Conservation (phyloP, 2,113 vertebrate genomes). For the Anas platyrhynchos region DNA sequence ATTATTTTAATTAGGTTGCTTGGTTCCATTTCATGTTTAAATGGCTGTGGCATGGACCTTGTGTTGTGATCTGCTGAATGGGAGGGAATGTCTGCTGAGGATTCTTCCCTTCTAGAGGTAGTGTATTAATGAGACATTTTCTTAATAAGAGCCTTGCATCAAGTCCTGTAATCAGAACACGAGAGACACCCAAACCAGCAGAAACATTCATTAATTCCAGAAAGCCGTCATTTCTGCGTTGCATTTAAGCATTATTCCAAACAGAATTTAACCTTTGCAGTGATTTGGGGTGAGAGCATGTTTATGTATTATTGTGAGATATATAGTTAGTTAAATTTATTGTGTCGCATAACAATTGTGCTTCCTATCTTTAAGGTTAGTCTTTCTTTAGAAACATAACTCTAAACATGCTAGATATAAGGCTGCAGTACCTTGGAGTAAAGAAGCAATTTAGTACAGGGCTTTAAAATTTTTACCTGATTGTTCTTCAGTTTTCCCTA, state of each 20-base stretch:
- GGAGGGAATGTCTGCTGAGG: slow-evolving; percentile 37
- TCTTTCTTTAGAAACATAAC: not conserved
- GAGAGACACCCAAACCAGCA: slow-evolving; percentile 24
- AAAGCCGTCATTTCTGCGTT: slow-evolving; percentile 53
- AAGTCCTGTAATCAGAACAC: slow-evolving; percentile 57
- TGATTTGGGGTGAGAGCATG: not conserved
- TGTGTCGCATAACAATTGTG: not conserved
- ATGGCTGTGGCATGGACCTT: slow-evolving; percentile 37
- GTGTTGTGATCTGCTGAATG: slow-evolving; percentile 42
- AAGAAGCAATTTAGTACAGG: not conserved
- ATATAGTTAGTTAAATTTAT: slow-evolving; percentile 32
- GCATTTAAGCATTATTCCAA: slow-evolving; percentile 50
- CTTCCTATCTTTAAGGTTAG: not conserved
- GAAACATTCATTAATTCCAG: slow-evolving; percentile 64
- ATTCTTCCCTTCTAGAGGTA: slow-evolving; percentile 44
- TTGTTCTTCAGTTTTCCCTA: slow-evolving; percentile 40
- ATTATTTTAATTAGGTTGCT: slow-evolving; percentile 64
- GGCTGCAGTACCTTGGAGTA: not conserved
- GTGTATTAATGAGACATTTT: slow-evolving; percentile 66
- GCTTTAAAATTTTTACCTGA: slow-evolving; percentile 30
- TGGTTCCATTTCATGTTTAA: slow-evolving; percentile 39
- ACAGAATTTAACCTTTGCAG: slow-evolving; percentile 50
- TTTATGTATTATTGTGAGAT: slow-evolving; percentile 23
- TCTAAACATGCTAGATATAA: not conserved
- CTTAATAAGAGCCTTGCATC: slow-evolving; percentile 3